Base-by-base conservation (phyloP, 2,113 vertebrate species). In the Orthonyx spaldingii region DNA sequence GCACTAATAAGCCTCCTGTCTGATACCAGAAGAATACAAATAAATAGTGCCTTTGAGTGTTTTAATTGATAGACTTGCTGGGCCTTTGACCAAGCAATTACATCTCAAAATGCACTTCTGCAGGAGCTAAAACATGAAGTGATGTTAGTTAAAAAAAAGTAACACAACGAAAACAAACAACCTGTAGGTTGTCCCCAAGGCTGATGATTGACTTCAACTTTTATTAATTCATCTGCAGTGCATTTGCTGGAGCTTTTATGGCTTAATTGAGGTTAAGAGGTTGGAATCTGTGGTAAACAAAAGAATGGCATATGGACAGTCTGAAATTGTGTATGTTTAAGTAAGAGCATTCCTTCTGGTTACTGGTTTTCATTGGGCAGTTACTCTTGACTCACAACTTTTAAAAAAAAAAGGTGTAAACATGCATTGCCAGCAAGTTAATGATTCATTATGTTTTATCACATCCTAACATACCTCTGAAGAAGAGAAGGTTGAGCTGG, bases 211-310 rank as follows among this genome's bases (percentile, higher is more conserved):
- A 83, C 83, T 96, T 84, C 26, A 80, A 84, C 74, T 87, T 96
- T 96, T 96, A 96, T 96, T 93, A 97, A 96, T 96, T 97, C 84
- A 85, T 95, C 93, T 90, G 59, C 80, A 75, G 33, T 93, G 71
- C 66, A 19, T 94, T 94, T 94, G 64, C 56, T 71, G 37, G 37
- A 92, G 89, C 55, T 96, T 96, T 88, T 86, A 78, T 74, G 50
- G 89, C 92, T 96, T 96, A 97, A 98, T 89, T 97, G 97, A 96
- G 96, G 94, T 96, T 95, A 95, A 92, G 94, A 87, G 92, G 93
- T 96, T 96, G 82, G 87, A 84, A 83, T 91, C 70, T 82, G 56
- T 78, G 64, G 93, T 96, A 91, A 97, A 91, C 94, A 95, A 92
- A 96, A 91, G 93, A 89, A 87, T 66, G 56, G 91, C 96, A 94